phyloP scores from a whole-genome alignment of 2,797 vertebrate genomes.

The Aphelocoma californica region DNA sequence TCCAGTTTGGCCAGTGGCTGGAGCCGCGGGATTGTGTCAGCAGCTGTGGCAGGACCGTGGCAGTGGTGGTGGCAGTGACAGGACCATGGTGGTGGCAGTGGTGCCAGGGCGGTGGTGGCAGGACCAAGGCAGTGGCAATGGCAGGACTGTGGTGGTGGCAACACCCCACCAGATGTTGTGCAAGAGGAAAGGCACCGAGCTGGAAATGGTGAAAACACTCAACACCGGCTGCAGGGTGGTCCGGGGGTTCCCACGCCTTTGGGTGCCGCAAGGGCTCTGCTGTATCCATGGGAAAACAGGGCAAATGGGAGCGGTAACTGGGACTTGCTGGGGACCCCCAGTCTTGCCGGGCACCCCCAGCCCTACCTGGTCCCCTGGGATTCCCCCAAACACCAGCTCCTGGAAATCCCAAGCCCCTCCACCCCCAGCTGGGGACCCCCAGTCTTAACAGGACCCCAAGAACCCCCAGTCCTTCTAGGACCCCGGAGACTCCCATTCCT shows the following conservation, averaged over 20 bases:
- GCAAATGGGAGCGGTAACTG: accelerated
- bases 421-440: not conserved
- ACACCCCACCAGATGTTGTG: not conserved
- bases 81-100: not conserved
- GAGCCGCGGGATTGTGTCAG: not conserved
- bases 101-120: not conserved
- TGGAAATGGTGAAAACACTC: not conserved
- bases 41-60: not conserved
- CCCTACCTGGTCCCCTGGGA: not conserved
- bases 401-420: not conserved
- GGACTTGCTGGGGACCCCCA: not conserved
- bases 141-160: not conserved
- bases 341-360: not conserved
- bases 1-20: not conserved
- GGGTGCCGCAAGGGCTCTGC: not conserved
- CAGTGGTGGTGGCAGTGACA: not conserved
- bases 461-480: not conserved
- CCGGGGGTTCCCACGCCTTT: accelerated
- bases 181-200: not conserved
- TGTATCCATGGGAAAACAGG: not conserved
- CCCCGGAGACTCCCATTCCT: not conserved
- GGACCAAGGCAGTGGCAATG: not conserved
- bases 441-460: too few relatives aligned
- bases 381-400: not conserved
- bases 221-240: accelerated